A percentile compares a stretch with the other conserved stretches of the same genome.
phyloP scores from a whole-genome alignment of 2,113 vertebrate species.

The Bos indicus region DNA sequence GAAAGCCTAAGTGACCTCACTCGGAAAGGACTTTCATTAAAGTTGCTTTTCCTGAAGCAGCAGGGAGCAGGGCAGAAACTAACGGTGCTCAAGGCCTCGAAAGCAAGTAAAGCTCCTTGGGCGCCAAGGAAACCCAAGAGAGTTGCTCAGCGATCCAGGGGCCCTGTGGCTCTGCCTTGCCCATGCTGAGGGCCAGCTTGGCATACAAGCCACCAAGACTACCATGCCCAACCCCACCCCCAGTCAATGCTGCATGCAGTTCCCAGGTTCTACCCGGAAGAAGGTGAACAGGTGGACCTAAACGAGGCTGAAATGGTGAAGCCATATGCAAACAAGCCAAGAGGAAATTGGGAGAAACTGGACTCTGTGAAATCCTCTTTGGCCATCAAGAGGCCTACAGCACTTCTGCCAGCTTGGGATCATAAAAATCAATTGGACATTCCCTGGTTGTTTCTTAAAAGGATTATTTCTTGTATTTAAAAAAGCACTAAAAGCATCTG shows the following conservation, averaged over 20 bases:
- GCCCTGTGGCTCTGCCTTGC: background rate
- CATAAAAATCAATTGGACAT: background rate
- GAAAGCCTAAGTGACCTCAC: background rate
- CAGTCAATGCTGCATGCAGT: background rate
- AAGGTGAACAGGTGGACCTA: background rate
- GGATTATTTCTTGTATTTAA: background rate
- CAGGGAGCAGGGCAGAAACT: background rate
- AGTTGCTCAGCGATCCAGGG: background rate
- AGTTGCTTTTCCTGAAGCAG: background rate
- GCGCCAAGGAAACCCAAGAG: background rate
- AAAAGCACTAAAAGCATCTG: background rate
- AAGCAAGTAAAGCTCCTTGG: background rate
- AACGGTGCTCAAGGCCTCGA: background rate
- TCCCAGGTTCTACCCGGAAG: background rate
- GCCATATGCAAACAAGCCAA: background rate
- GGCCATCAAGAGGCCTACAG: background rate
- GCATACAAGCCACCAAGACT: background rate
- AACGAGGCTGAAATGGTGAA: background rate
- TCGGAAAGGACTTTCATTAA: background rate
- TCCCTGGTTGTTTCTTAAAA: background rate
- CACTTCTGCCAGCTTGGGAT: background rate
- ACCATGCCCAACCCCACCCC: background rate
- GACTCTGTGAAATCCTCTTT: background rate
- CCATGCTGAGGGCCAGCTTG: background rate
- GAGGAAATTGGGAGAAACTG: background rate